phyloP scores from a whole-genome alignment of 2,113 vertebrate species.

The Promerops cafer region DNA sequence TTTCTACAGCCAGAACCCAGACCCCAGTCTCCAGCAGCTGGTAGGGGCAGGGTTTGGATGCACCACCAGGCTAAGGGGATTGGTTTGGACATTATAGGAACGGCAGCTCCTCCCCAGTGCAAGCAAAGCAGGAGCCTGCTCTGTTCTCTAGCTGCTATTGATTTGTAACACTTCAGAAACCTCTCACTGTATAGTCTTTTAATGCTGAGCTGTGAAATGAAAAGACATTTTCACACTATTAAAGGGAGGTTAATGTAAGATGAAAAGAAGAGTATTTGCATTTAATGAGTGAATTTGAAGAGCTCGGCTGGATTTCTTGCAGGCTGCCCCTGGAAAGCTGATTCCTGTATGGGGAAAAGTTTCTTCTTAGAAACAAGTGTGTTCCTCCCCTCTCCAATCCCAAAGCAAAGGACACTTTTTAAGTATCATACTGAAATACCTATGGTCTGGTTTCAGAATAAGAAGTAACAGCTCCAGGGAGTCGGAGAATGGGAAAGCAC shows the following conservation, averaged over 20 bases:
- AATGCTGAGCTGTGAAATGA: conserved; percentile 3
- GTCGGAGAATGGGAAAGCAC: background rate
- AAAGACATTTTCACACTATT: background rate
- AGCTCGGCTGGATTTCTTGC: background rate
- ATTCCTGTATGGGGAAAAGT: background rate
- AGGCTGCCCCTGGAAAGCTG: background rate
- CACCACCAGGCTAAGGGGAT: background rate
- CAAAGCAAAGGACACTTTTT: background rate
- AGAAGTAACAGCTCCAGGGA: background rate
- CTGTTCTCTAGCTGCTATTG: background rate
- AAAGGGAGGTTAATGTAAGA: conserved; percentile 3
- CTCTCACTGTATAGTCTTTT: background rate
- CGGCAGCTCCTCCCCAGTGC: background rate
- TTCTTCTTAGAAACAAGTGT: background rate
- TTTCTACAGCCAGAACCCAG: background rate
- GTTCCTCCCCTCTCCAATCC: background rate
- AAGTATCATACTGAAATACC: too few species aligned
- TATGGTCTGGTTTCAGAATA: background rate
- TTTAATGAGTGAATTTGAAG: background rate
- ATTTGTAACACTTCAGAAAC: background rate
- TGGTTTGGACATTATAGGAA: background rate
- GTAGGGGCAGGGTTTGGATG: background rate
- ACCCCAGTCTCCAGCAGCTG: background rate
- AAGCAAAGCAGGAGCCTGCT: background rate
- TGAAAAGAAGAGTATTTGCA: background rate